A percentile compares a stretch with the other conserved stretches of the same genome.
Conservation (phyloP, 2,888 invertebrate species). For the Nysson spinosus region DNA sequence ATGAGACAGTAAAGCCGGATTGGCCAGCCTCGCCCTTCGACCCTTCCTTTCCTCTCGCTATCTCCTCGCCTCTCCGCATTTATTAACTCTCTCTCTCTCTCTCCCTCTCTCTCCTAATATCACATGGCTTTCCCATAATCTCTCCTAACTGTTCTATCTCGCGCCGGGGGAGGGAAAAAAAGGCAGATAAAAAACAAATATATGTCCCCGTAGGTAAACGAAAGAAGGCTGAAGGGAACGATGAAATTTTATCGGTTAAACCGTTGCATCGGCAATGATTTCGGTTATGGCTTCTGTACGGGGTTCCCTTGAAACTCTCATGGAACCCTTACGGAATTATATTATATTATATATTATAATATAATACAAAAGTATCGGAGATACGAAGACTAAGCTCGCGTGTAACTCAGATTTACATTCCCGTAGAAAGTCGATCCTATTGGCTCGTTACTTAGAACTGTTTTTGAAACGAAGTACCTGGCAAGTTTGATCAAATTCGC, state of each 20-base stretch:
- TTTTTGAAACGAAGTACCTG: too few relatives aligned
- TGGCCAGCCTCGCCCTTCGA: slow-evolving; percentile 46
- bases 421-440: too few relatives aligned
- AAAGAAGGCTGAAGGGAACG: slow-evolving; percentile 6
- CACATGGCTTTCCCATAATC: slow-evolving; percentile 55
- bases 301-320: too few relatives aligned
- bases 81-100: slow-evolving; percentile 9
- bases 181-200: too few relatives aligned
- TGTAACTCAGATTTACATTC: too few relatives aligned
- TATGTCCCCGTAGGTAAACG: slow-evolving; percentile 5
- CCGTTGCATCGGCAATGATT: slow-evolving; percentile 15
- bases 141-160: slow-evolving; percentile 39
- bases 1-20: slow-evolving; percentile 66
- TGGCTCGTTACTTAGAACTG: too few relatives aligned
- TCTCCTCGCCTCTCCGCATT: slow-evolving; percentile 10
- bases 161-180: slow-evolving; percentile 19
- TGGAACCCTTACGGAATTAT: too few relatives aligned
- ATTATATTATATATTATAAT: too few relatives aligned
- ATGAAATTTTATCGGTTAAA: slow-evolving; percentile 34
- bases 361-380: too few relatives aligned
- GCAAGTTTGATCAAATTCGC: too few relatives aligned
- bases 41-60: slow-evolving; percentile 37
- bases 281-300: too few relatives aligned
- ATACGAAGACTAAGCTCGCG: too few relatives aligned
- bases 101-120: slow-evolving; percentile 24